Evolutionary conservation across 2,113 vertebrate genomes (phyloP), one percentile per base, ranked within the genome.

Genomic region (Sinocyclocheilus maitianheensis): DNA sequence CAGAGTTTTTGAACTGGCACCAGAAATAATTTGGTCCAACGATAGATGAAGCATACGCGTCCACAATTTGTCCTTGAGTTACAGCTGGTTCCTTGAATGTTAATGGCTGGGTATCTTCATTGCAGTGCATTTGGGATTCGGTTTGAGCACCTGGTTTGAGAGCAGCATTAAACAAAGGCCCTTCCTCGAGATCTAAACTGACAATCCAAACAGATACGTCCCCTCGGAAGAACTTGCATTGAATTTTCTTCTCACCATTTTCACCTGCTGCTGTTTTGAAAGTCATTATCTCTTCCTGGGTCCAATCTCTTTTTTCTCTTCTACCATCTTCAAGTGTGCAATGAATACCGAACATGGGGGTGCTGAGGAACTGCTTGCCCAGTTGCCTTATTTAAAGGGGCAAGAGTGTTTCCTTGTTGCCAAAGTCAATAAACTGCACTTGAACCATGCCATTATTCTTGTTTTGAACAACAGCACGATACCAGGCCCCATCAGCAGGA

Each of bases 401-500:
- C 0, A 90, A 88, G 34, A 96, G 87, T 5, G 90, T 63, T 6
- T 94, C 95, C 22, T 93, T 92, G 72, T 98, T 97, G 77, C 98
- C 97, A 91, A 97, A 99, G 92, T 99, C 98, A 89, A 99, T 93
- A 90, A 97, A 99, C 63, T 96, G 95, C 2, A 99, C 88, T 6
- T 91, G 90, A 65, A 95, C 87, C 0, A 65, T 90, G 13, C 84
- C 79, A 48, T 91, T 81, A 4, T 67, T 80, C 26, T 93, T 93
- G 79, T 95, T 93, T 89, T 46, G 92, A 4, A 99, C 91, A 78
- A 95, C 93, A 75, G 97, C 97, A 77, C 97, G 93, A 89, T 98
- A 98, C 95, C 95, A 96, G 7, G 95, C 93, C 9, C 75, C 92
- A 86, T 98, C 97, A n/a, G 95, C 96, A 58, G 94, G 87, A 84